Conservation (phyloP, 2,797 vertebrate genomes). For the Muscicapa comitata region DNA sequence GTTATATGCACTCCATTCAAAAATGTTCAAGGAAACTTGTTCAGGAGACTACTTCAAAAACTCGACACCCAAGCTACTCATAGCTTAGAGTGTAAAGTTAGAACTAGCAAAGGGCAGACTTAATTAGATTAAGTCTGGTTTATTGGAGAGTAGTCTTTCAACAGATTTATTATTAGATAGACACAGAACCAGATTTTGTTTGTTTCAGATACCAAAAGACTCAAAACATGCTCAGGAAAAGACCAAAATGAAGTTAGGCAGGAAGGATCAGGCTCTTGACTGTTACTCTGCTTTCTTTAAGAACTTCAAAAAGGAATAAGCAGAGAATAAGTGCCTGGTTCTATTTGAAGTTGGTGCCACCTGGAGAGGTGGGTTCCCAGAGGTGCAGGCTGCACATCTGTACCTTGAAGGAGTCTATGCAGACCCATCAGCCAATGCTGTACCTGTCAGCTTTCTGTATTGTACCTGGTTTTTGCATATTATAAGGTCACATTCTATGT, state of each 20-base stretch:
- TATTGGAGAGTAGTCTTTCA: not conserved
- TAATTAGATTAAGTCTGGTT: not conserved
- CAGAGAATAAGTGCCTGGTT: not conserved
- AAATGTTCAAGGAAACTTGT: not conserved
- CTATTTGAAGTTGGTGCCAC: not conserved
- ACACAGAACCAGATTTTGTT: not conserved
- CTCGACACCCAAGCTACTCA: not conserved
- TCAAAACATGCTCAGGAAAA: not conserved
- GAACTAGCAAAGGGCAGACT: not conserved
- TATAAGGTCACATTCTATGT: not conserved
- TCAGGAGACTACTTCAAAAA: not conserved
- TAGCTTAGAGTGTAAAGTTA: not conserved
- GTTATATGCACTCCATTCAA: not conserved
- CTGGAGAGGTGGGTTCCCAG: not conserved
- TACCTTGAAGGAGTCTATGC: not conserved
- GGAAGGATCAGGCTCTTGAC: not conserved
- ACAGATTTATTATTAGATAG: not conserved
- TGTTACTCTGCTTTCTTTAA: not conserved
- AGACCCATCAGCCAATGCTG: not conserved
- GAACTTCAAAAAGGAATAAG: not conserved
- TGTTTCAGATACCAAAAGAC: not conserved
- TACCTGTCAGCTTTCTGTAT: not conserved
- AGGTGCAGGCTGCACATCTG: not conserved
- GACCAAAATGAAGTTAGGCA: not conserved
- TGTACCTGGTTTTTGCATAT: not conserved